Evolutionary conservation across 2,797 vertebrate genomes (phyloP).

Genomic region (Champsocephalus esox): DNA sequence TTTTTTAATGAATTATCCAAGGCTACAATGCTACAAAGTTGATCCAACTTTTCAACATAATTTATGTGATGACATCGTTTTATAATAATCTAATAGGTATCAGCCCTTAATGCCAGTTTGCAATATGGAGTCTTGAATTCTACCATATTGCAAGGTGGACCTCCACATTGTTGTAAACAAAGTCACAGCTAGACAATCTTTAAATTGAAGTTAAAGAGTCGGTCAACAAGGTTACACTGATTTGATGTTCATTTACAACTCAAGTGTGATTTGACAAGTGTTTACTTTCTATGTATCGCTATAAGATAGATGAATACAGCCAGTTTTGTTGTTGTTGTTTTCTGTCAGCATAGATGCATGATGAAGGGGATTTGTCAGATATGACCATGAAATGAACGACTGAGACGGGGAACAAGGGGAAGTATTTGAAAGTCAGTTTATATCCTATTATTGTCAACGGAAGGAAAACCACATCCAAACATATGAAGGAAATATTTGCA

Average conservation of each 20-base stretch:
- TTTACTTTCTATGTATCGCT: not conserved
- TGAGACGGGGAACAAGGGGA: not conserved
- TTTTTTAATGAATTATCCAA: not conserved
- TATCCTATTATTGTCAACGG: not conserved
- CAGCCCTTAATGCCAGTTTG: not conserved
- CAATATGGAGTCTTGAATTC: not conserved
- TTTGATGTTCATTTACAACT: constrained; percentile 3
- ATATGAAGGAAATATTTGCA: constrained; percentile 19
- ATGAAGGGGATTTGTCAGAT: not conserved
- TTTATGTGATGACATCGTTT: constrained; percentile 1
- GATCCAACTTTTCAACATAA: not conserved
- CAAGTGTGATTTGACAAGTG: not conserved
- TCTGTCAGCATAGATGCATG: not conserved
- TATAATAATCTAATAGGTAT: not conserved
- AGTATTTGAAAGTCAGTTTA: not conserved
- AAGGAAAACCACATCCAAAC: not conserved
- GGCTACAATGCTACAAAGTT: too few species aligned
- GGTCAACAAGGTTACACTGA: constrained; percentile 6
- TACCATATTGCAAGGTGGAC: not conserved
- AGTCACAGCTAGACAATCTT: not conserved
- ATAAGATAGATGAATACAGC: constrained; percentile 7
- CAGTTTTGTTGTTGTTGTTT: not conserved
- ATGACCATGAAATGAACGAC: not conserved
- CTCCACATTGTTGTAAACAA: constrained; percentile 1
- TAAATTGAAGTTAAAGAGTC: not conserved